A percentile compares a stretch with the other conserved stretches of the same genome.
Evolutionary conservation across 2,888 invertebrate genomes (phyloP).

Genomic region (Schrankia costaestrigalis): DNA sequence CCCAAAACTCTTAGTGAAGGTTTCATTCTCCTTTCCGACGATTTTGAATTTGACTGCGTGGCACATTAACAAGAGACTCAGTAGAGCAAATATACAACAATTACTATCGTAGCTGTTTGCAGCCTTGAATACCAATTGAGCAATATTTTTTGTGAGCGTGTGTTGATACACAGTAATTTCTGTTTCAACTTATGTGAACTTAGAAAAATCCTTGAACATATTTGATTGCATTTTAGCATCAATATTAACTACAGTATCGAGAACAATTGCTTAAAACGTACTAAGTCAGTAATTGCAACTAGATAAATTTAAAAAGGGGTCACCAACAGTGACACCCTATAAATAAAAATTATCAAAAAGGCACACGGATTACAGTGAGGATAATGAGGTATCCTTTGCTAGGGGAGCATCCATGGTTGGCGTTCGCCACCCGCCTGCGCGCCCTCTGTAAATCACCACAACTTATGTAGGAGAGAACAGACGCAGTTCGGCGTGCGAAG

Average conservation of each 20-base stretch:
- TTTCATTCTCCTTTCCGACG: slow-evolving; percentile 21
- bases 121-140: slow-evolving; percentile 54
- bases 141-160: slow-evolving; percentile 35
- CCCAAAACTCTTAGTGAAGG: too few relatives aligned
- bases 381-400: slow-evolving; percentile 77
- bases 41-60: slow-evolving; percentile 30
- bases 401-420: slow-evolving; percentile 58
- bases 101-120: slow-evolving; percentile 25
- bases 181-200: slow-evolving; percentile 19
- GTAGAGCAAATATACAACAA: slow-evolving; percentile 26
- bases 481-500: slow-evolving; percentile 75
- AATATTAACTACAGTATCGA: neutral
- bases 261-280: slow-evolving; percentile 20
- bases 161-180: slow-evolving; percentile 25
- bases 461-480: slow-evolving; percentile 58
- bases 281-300: slow-evolving; percentile 22
- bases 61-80: slow-evolving; percentile 30
- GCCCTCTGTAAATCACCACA: slow-evolving; percentile 65
- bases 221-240: slow-evolving; percentile 8
- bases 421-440: slow-evolving; percentile 58
- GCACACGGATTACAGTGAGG: slow-evolving; percentile 74
- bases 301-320: slow-evolving; percentile 51
- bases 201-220: slow-evolving; percentile 17
- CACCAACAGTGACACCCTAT: slow-evolving; percentile 52
- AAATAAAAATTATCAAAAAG: slow-evolving; percentile 75